These are phyloP conservation scores for Archaeoteleia sp. DNA, from an alignment of 2,888 invertebrate species.

Conservation along the genomic window DNA sequence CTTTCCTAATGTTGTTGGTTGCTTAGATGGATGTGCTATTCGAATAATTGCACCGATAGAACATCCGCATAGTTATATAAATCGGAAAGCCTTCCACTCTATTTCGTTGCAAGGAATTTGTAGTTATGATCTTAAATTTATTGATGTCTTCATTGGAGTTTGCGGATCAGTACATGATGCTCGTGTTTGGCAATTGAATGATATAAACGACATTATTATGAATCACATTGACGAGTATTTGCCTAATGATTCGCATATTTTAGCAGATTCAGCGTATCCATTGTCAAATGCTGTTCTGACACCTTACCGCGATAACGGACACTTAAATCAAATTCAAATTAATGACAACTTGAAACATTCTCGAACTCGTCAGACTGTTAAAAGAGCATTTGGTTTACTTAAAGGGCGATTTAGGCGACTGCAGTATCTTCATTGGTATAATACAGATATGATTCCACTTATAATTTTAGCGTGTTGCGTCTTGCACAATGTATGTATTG, in stretches of 20 bases:
- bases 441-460: slow-evolving; percentile 18
- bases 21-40: slow-evolving; percentile 20
- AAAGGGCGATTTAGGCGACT: slow-evolving; percentile 23
- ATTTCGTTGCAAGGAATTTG: slow-evolving; percentile 37
- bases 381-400: slow-evolving; percentile 24
- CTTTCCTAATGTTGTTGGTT: slow-evolving; percentile 10
- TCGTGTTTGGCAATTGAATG: slow-evolving; percentile 21
- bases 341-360: slow-evolving; percentile 19
- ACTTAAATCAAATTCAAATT: slow-evolving; percentile 15
- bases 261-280: slow-evolving; percentile 21
- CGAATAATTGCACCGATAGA: slow-evolving; percentile 17
- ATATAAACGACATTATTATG: neutral
- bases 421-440: slow-evolving; percentile 19
- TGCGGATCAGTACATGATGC: slow-evolving; percentile 37
- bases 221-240: neutral
- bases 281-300: slow-evolving; percentile 5
- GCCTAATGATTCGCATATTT: slow-evolving; percentile 9
- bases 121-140: slow-evolving; percentile 13
- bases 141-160: slow-evolving; percentile 17
- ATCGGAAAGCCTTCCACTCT: slow-evolving; percentile 30
- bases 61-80: slow-evolving; percentile 26
- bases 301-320: slow-evolving; percentile 36
- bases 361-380: slow-evolving; percentile 23
- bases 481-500: slow-evolving; percentile 24
- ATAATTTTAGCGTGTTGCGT: slow-evolving; percentile 17